A percentile compares a stretch with the other conserved stretches of the same genome.
Conservation (phyloP, 1,140 invertebrate genomes). For the Harpegnathos saltator region DNA sequence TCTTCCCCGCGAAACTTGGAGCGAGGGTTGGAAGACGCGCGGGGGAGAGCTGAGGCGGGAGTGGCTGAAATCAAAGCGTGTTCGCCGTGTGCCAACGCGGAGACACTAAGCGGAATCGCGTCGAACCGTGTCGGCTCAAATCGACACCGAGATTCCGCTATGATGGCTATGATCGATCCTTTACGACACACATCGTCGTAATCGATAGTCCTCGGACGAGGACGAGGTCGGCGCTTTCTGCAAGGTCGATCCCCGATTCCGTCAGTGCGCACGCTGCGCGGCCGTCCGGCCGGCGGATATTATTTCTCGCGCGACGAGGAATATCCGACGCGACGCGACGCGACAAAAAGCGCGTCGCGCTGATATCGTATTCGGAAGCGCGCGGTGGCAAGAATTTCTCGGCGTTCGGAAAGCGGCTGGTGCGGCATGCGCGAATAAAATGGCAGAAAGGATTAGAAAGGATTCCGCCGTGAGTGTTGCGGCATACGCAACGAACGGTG, state of each 20-base stretch:
- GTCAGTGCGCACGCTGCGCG: background rate
- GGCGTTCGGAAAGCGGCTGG: too few species aligned
- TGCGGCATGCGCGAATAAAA: background rate
- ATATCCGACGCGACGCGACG: too few species aligned
- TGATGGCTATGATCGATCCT: slow-evolving; percentile 38
- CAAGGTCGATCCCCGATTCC: background rate
- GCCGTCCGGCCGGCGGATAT: too few species aligned
- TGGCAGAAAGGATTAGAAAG: slow-evolving; percentile 27
- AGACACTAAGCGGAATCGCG: slow-evolving; percentile 12
- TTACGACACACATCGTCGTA: slow-evolving; percentile 16
- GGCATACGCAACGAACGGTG: background rate
- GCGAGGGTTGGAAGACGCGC: too few species aligned
- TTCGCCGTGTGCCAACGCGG: slow-evolving; percentile 27
- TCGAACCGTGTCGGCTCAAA: background rate
- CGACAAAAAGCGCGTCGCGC: slow-evolving; percentile 7
- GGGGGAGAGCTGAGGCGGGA: too few species aligned
- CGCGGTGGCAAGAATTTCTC: too few species aligned
- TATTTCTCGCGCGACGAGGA: too few species aligned
- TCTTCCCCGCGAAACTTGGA: slow-evolving; percentile 24
- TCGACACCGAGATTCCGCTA: background rate
- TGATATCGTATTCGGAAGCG: slow-evolving; percentile 34
- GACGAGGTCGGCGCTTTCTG: background rate
- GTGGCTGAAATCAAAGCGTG: slow-evolving; percentile 64
- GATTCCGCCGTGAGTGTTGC: background rate
- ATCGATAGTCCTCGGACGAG: too few species aligned